Base-by-base conservation (phyloP, 2,113 vertebrate genomes). In the Ammodytes marinus region DNA sequence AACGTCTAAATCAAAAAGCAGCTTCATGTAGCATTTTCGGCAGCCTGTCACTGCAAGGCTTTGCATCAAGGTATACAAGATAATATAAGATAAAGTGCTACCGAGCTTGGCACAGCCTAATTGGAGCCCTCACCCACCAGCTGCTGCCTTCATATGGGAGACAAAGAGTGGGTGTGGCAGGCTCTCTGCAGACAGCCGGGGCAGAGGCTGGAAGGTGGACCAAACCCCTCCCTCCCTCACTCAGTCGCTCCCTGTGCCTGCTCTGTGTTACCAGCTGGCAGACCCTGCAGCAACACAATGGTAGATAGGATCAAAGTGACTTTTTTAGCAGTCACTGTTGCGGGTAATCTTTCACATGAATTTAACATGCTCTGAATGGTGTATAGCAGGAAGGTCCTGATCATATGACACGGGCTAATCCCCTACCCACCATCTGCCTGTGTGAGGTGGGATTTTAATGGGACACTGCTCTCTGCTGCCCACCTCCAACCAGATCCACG, bases 271-370 rank as follows among this genome's bases (percentile, higher is more conserved):
- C 93, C 93, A 94, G 92, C 91, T 94, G 91, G 91, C 86, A 88
- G 88, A 70, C 73, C 83, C 86, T 66, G 73, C 79, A 63, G 92
- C 83, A 27, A 59, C 89, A 89, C 91, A 88, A 91, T 87, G 80
- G 85, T 59, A 88, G 84, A 88, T 80, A 73, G 84, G 89, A 93
- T 94, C 88, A 93, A 93, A 94, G 89, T 92, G 82, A 89, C 91
- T 92, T 92, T 90, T 91, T 90, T 85, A 91, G 85, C 89, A 89
- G 84, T 77, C 80, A 76, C 85, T 73, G 77, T 91, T 77, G 83
- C 75, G 53, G 81, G 91, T 95, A 93, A 95, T 94, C 92, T 93
- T 88, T 91, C 88, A 78, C 92, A 93, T 93, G 83, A 92, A 93
- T 93, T 88, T 86, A 89, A 92, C 91, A 93, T 93, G 80, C 74